Evolutionary conservation across 1,140 invertebrate species (phyloP).

Genomic region (Bombus confusus): DNA sequence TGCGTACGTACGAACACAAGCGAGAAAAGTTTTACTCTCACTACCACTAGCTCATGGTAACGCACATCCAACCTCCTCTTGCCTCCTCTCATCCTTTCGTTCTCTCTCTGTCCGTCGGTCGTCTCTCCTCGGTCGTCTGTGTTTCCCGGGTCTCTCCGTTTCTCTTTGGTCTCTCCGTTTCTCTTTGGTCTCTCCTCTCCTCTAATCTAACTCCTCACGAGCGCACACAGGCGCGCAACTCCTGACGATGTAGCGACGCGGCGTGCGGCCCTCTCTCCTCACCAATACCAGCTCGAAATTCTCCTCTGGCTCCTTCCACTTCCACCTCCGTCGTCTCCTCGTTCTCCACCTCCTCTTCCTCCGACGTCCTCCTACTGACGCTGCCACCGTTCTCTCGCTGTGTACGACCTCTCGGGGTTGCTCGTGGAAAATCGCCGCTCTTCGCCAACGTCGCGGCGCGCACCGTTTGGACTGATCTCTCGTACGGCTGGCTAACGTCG

Average conservation of each 20-base stretch:
- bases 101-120: slow-evolving; percentile 16
- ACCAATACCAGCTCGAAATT: slow-evolving; percentile 71
- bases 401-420: slow-evolving; percentile 75
- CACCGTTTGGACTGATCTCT: slow-evolving; percentile 67
- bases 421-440: slow-evolving; percentile 76
- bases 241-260: slow-evolving; percentile 59
- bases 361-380: slow-evolving; percentile 67
- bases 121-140: slow-evolving; percentile 1
- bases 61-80: slow-evolving; percentile 65
- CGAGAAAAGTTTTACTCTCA: slow-evolving; percentile 82
- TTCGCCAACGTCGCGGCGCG: slow-evolving; percentile 71
- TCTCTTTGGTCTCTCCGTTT: slow-evolving; percentile 47
- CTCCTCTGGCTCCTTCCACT: slow-evolving; percentile 71
- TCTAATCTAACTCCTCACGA: slow-evolving; percentile 81
- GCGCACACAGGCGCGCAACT: slow-evolving; percentile 55
- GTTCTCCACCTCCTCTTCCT: slow-evolving; percentile 66
- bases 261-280: slow-evolving; percentile 69
- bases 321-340: slow-evolving; percentile 67
- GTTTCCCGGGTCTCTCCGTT: slow-evolving; percentile 28
- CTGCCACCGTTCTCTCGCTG: slow-evolving; percentile 36
- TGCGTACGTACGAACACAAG: slow-evolving; percentile 79
- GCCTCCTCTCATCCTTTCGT: slow-evolving; percentile 35
- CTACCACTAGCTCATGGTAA: slow-evolving; percentile 67
- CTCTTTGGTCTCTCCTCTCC: slow-evolving; percentile 58
- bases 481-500: slow-evolving; percentile 65